phyloP scores from a whole-genome alignment of 2,888 invertebrate species.

The Limnephilus marmoratus region DNA sequence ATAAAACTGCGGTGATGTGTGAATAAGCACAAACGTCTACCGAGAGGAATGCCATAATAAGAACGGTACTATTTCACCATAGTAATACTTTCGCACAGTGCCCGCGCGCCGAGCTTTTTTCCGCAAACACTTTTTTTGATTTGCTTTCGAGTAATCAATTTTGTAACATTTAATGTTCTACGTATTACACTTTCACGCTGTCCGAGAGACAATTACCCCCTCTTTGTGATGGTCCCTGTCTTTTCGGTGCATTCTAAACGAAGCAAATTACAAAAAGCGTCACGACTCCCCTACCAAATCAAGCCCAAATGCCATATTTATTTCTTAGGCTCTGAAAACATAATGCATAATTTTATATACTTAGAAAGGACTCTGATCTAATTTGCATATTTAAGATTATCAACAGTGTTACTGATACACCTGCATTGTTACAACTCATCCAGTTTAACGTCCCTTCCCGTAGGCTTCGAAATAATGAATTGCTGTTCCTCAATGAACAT shows the following conservation, averaged over 20 bases:
- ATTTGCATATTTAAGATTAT: too few species aligned
- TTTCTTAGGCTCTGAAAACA: too few species aligned
- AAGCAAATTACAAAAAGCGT: background rate
- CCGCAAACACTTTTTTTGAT: background rate
- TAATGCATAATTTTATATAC: too few species aligned
- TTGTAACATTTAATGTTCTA: constrained; percentile 24
- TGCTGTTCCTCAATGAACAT: too few species aligned
- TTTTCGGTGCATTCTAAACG: constrained; percentile 2
- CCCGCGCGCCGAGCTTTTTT: background rate
- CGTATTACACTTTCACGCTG: constrained; percentile 21
- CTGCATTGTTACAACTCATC: too few species aligned
- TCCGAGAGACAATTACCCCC: background rate
- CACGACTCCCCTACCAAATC: background rate
- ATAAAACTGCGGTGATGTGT: background rate
- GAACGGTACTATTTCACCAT: background rate
- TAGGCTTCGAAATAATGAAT: too few species aligned
- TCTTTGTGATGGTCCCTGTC: background rate
- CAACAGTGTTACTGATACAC: too few species aligned
- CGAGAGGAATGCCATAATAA: background rate
- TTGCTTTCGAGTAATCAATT: constrained; percentile 14
- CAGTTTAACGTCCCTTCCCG: too few species aligned
- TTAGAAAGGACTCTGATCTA: too few species aligned
- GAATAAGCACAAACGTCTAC: background rate
- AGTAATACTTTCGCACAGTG: constrained; percentile 28
- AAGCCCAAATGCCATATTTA: background rate